phyloP scores from a whole-genome alignment of 92 coral and sea anemone genomes.

The Zoanthus solanderi region DNA sequence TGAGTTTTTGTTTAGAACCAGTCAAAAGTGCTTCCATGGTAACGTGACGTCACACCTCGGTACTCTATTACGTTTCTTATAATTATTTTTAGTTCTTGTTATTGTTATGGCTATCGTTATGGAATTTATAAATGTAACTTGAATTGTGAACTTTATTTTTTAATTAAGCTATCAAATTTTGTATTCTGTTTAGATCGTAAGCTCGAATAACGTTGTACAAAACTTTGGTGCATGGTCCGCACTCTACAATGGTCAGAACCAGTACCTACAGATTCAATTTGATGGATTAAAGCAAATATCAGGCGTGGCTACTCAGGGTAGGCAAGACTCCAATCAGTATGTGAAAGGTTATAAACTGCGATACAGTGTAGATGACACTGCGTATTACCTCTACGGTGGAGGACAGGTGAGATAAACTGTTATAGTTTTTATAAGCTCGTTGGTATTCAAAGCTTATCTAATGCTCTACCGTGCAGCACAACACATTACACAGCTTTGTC shows the following conservation, averaged over 20 bases:
- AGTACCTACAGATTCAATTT: slow-evolving; percentile 72
- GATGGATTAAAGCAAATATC: slow-evolving; percentile 51
- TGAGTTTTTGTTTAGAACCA: too few species aligned
- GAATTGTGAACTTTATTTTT: too few species aligned
- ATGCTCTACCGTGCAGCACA: too few species aligned
- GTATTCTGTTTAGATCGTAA: not conserved
- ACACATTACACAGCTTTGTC: too few species aligned
- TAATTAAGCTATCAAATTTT: not conserved
- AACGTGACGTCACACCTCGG: too few species aligned
- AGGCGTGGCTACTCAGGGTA: slow-evolving; percentile 88
- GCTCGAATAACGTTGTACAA: slow-evolving; percentile 13
- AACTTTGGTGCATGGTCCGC: slow-evolving; percentile 82
- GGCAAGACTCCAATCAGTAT: slow-evolving; percentile 66
- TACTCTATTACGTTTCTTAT: too few species aligned
- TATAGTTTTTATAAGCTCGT: not conserved
- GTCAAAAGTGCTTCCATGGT: too few species aligned
- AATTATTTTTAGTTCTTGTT: too few species aligned
- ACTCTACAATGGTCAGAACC: slow-evolving; percentile 37
- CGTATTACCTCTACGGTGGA: slow-evolving; percentile 67
- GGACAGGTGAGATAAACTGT: not conserved
- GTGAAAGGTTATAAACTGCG: slow-evolving; percentile 75
- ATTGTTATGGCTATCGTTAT: too few species aligned
- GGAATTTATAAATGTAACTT: too few species aligned
- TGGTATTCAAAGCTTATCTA: too few species aligned
- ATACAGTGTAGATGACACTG: slow-evolving; percentile 70